Conservation (phyloP, 2,888 invertebrate genomes). For the Cecidostiba fungosa region DNA sequence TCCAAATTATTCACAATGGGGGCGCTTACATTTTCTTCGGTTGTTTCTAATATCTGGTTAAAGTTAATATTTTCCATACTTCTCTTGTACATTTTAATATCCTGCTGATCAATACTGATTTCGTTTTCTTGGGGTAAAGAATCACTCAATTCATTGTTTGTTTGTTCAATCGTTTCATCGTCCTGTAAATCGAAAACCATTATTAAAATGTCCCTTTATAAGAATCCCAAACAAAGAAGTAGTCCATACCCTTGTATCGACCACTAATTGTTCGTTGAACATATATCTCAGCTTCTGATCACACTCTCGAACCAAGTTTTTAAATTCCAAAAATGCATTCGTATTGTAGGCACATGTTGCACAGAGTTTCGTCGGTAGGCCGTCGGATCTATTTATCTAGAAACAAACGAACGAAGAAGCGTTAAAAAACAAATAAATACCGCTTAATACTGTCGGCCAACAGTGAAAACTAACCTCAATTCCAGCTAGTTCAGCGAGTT, state of each 20-base stretch:
- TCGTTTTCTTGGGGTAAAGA: not conserved
- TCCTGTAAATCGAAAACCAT: conserved; percentile 31
- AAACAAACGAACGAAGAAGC: too few species aligned
- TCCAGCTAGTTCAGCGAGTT: conserved; percentile 75
- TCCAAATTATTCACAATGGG: conserved; percentile 26
- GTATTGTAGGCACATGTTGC: conserved; percentile 76
- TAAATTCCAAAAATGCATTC: conserved; percentile 75
- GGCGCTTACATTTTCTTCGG: not conserved
- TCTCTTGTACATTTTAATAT: not conserved
- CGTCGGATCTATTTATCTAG: conserved; percentile 75
- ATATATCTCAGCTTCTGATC: conserved; percentile 74
- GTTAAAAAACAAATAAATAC: not conserved
- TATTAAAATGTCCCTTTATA: not conserved
- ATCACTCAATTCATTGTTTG: not conserved
- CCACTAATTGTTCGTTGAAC: conserved; percentile 67
- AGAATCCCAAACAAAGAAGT: not conserved
- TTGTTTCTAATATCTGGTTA: not conserved
- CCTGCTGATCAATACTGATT: not conserved
- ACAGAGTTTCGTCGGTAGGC: conserved; percentile 75
- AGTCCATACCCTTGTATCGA: conserved; percentile 19
- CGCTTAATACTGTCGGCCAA: not conserved
- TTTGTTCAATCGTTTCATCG: conserved; percentile 21
- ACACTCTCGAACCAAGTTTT: conserved; percentile 74
- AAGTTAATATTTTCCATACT: not conserved
- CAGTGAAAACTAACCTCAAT: conserved; percentile 68